Base-by-base conservation (phyloP, 2,888 invertebrate species). In the Oscheius myriophilus region DNA sequence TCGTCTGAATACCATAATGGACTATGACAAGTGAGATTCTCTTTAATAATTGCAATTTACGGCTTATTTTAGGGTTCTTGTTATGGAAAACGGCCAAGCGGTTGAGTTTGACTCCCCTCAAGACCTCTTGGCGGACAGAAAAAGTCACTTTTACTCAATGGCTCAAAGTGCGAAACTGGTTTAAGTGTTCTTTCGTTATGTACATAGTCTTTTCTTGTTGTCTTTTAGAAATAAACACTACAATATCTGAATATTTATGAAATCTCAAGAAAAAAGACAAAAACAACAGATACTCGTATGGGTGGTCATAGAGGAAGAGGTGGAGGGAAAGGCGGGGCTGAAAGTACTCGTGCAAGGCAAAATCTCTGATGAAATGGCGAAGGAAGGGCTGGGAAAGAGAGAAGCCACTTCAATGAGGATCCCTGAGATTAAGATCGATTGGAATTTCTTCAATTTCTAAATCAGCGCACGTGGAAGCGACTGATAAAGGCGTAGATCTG, bases 121-220 rank as follows among this genome's bases (percentile, higher is more conserved):
- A 23, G 70, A 72, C 21, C 72, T 81, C 12, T 73, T 81, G 39
- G 69, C 67, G 42, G 69, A 78, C 65, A 74, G 74, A 62, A 72
- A 72, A 62, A 72, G 74, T 18, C 73, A 76, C 41, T 81, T 81
- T 65, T 76, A 79, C 26, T 67, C 70, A 52, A 73, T 81, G 69
- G 81, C 81, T 0, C 72, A 80, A 66, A 75, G 72, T 33, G 78
- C 81, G 6, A 78, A 78, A 53, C 69, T 79, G 58, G 76, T 81
- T 39, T 70, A 25, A 66, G 45, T 12, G 16, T 61, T 6, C 49
- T 51, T 46, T 39, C 43, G 16, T n/a, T 42, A n/a, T 33, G 42
- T 43, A 57, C 33, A 33, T 33, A 33, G 33, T 33, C 33, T 33
- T n/a, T n/a, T n/a, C n/a, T n/a, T n/a, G n/a, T n/a, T n/a, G n/a